Conservation (phyloP, 2,888 invertebrate genomes). For the Nephrocerus scutellatus region DNA sequence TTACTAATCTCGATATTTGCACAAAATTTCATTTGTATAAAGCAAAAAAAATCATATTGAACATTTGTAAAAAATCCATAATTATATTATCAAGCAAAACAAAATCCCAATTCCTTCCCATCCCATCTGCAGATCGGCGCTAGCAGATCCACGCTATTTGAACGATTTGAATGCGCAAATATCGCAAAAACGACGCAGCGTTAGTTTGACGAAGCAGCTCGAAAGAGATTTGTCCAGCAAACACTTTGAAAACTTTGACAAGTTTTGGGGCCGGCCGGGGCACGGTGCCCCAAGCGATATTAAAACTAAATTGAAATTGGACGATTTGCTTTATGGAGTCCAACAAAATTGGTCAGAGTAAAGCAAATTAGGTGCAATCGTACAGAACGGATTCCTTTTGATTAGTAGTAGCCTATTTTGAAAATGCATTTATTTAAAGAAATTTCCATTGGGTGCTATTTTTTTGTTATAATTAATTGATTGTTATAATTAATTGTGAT, state of each 20-base stretch:
- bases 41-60: too few species aligned
- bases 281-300: conserved; percentile 46
- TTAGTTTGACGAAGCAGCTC: conserved; percentile 35
- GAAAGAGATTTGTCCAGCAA: conserved; percentile 60
- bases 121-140: conserved; percentile 32
- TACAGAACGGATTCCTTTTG: conserved; percentile 2
- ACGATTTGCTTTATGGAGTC: conserved; percentile 46
- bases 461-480: too few species aligned
- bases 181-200: conserved; percentile 47
- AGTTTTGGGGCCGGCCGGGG: conserved; percentile 75
- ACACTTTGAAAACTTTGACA: conserved; percentile 70
- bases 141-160: conserved; percentile 48
- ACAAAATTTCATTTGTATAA: too few species aligned
- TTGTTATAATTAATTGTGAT: background rate
- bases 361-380: conserved; percentile 29
- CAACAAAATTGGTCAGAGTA: conserved; percentile 31
- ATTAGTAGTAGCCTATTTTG: too few species aligned
- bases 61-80: background rate
- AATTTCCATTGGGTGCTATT: too few species aligned
- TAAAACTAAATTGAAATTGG: conserved; percentile 45
- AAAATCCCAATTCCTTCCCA: conserved; percentile 25
- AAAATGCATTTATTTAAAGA: background rate
- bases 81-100: too few species aligned
- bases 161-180: conserved; percentile 53
- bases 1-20: too few species aligned